Conservation (phyloP, 2,113 vertebrate species). For the Scopus umbretta region DNA sequence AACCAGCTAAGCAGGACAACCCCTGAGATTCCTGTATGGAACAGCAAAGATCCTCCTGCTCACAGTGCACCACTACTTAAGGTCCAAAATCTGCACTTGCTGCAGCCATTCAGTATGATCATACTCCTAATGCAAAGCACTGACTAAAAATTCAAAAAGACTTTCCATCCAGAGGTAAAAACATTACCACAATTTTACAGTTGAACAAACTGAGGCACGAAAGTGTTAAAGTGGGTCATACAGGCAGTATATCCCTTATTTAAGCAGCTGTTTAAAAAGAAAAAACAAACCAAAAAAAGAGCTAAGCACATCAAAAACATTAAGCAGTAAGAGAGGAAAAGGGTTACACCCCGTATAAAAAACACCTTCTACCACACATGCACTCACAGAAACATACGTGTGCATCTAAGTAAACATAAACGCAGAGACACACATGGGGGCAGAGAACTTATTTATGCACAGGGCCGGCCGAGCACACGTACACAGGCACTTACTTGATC, state of each 20-base stretch:
- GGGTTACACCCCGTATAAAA: neutral
- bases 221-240: constrained; percentile 3
- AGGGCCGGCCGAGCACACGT: neutral
- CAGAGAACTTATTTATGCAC: neutral
- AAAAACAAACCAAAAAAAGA: neutral
- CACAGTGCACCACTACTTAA: neutral
- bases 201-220: neutral
- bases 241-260: neutral
- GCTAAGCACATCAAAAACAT: neutral
- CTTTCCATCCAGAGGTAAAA: neutral
- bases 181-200: neutral
- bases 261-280: neutral
- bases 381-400: neutral
- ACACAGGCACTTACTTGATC: constrained; percentile 85
- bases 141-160: neutral
- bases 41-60: neutral
- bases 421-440: neutral
- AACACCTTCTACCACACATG: neutral
- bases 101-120: neutral
- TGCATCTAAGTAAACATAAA: neutral
- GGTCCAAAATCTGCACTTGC: neutral
- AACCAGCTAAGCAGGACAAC: neutral
- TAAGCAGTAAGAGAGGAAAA: neutral
- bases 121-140: neutral
- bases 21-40: neutral